phyloP scores from a whole-genome alignment of 2,797 vertebrate genomes.

The Sebastes aleutianus region DNA sequence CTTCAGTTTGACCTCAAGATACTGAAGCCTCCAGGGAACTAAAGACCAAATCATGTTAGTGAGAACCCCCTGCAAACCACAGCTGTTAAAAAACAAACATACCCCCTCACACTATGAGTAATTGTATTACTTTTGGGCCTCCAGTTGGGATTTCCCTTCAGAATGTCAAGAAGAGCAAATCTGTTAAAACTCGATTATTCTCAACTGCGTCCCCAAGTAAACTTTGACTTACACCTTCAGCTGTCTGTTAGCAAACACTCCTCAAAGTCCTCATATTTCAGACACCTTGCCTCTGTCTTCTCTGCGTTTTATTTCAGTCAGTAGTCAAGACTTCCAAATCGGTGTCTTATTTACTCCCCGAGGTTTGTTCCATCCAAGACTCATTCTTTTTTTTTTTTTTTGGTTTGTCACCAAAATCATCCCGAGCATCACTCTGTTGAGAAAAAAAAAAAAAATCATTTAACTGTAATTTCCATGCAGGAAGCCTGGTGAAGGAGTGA shows the following conservation, averaged over 20 bases:
- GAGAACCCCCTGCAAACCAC: conserved; percentile 6
- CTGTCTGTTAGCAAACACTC: conserved; percentile 1
- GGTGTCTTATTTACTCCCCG: conserved; percentile 11
- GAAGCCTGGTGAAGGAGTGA: conserved; percentile 47
- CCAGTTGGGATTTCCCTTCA: conserved; percentile 10
- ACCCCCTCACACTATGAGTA: not conserved
- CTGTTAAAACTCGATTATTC: conserved; percentile 28
- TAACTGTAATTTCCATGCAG: conserved; percentile 58
- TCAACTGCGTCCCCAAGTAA: not conserved
- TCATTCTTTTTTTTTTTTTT: not conserved
- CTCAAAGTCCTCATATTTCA: not conserved
- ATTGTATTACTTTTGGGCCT: not conserved
- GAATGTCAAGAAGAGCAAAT: conserved; percentile 1
- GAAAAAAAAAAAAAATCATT: conserved; percentile 41
- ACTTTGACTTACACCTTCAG: not conserved
- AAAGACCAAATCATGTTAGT: not conserved
- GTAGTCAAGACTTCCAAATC: conserved; percentile 4
- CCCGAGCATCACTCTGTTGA: conserved; percentile 6
- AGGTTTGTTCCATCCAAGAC: conserved; percentile 12
- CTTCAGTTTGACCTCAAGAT: not conserved
- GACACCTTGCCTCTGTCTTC: not conserved
- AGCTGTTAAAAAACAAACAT: conserved; percentile 9
- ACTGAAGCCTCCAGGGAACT: not conserved
- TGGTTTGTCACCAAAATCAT: conserved; percentile 32
- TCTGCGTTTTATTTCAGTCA: not conserved